These are phyloP conservation scores for Parasteatoda lunata DNA, from an alignment of 2,888 invertebrate species.

Conservation along the genomic window DNA sequence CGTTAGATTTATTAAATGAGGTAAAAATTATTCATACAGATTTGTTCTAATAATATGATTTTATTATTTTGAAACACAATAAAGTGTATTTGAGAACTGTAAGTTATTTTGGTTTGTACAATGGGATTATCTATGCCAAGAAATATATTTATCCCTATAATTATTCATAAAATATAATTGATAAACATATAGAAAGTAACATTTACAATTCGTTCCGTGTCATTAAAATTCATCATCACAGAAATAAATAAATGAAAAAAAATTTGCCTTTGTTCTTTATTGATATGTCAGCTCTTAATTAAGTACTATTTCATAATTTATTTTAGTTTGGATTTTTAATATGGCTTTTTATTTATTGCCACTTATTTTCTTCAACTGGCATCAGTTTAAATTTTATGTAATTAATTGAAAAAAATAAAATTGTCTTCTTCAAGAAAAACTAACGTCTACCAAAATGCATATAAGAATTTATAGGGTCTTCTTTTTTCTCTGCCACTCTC, in stretches of 20 bases:
- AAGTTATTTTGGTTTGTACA: too few species aligned
- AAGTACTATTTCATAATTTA: constrained; percentile 50
- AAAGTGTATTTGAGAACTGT: too few species aligned
- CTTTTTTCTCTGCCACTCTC: constrained; percentile 62
- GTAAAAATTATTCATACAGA: too few species aligned
- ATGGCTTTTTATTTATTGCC: not conserved
- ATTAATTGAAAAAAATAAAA: constrained; percentile 50
- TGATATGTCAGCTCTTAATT: constrained; percentile 62
- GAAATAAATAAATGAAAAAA: constrained; percentile 21
- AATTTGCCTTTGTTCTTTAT: constrained; percentile 44
- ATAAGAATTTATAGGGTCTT: constrained; percentile 60
- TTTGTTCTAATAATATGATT: too few species aligned
- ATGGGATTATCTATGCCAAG: not conserved
- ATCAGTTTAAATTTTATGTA: constrained; percentile 37
- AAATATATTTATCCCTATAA: not conserved
- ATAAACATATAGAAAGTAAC: not conserved
- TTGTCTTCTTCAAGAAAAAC: constrained; percentile 11
- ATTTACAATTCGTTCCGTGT: not conserved
- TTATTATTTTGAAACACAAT: too few species aligned
- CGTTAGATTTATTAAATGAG: too few species aligned
- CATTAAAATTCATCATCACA: not conserved
- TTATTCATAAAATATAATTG: not conserved
- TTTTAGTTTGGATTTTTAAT: constrained; percentile 16
- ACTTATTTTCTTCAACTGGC: constrained; percentile 16
- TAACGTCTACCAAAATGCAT: constrained; percentile 66